These are phyloP conservation scores for Oreochromis spilurus DNA, from an alignment of 2,113 vertebrate species.

Conservation along the genomic window DNA sequence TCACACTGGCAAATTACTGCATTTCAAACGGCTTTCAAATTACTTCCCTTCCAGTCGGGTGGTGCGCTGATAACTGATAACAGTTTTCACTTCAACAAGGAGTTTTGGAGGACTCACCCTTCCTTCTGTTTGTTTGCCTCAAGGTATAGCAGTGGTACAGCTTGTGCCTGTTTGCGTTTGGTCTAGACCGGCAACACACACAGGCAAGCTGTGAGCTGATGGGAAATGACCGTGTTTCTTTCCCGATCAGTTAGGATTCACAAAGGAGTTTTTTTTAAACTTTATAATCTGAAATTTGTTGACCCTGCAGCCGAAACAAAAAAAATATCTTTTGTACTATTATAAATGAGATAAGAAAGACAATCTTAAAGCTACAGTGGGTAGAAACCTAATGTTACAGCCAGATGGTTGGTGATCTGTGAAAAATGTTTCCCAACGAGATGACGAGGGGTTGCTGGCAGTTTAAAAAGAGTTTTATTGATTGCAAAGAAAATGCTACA, in stretches of 20 bases:
- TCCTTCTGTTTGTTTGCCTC: slow-evolving; percentile 50
- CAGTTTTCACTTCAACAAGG: slow-evolving; percentile 75
- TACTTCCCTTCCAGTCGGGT: slow-evolving; percentile 74
- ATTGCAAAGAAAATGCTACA: neutral
- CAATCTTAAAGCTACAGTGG: neutral
- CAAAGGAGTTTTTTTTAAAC: neutral
- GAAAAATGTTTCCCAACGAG: neutral
- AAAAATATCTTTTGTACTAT: neutral
- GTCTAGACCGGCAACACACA: neutral
- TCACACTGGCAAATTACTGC: slow-evolving; percentile 77
- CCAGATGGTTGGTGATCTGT: neutral
- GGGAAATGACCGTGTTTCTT: neutral
- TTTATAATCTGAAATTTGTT: neutral
- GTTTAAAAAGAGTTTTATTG: neutral
- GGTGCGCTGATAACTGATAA: slow-evolving; percentile 76
- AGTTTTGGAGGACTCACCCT: slow-evolving; percentile 72
- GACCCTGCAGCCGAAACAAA: neutral
- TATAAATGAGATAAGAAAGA: neutral
- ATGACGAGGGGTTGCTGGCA: neutral
- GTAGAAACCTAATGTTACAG: neutral
- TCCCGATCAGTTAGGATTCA: neutral
- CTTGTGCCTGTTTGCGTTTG: neutral
- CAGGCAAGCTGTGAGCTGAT: neutral
- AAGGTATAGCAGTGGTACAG: slow-evolving; percentile 2
- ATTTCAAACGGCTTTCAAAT: slow-evolving; percentile 78